A percentile compares a stretch with the other conserved stretches of the same genome.
phyloP scores from a whole-genome alignment of 2,888 invertebrate genomes.

The Holacanthella duospinosa region DNA sequence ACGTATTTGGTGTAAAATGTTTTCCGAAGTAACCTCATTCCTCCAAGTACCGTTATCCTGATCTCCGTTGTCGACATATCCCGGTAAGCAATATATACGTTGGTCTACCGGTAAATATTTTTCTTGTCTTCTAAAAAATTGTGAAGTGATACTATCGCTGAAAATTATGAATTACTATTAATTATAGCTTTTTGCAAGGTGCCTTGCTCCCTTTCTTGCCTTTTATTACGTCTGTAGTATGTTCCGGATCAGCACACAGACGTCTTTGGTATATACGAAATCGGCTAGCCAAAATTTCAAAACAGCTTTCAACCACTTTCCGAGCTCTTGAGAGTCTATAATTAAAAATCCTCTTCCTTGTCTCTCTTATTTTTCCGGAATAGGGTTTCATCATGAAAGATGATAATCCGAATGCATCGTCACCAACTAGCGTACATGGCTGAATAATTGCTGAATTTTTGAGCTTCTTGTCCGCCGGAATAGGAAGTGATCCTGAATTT shows the following conservation, averaged over 20 bases:
- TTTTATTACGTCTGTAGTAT: neutral
- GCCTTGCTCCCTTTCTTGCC: no score
- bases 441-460: neutral
- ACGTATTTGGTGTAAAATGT: neutral
- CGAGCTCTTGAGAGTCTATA: conserved; percentile 20
- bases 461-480: conserved; percentile 13
- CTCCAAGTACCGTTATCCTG: neutral
- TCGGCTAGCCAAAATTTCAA: conserved; percentile 27
- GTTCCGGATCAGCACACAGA: neutral
- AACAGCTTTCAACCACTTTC: conserved; percentile 17
- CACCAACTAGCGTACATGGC: conserved; percentile 9
- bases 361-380: conserved; percentile 1
- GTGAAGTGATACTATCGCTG: no score
- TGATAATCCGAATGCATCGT: conserved; percentile 16
- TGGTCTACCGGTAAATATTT: neutral
- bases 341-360: conserved; percentile 14
- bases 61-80: conserved; percentile 4
- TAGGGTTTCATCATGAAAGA: conserved; percentile 13
- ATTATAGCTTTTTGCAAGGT: no score
- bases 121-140: conserved; percentile 8
- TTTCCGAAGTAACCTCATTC: neutral
- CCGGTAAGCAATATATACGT: conserved; percentile 5
- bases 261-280: conserved; percentile 6
- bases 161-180: no score
- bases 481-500: no score